phyloP scores from a whole-genome alignment of 2,113 vertebrate genomes.

The Indicator indicator region DNA sequence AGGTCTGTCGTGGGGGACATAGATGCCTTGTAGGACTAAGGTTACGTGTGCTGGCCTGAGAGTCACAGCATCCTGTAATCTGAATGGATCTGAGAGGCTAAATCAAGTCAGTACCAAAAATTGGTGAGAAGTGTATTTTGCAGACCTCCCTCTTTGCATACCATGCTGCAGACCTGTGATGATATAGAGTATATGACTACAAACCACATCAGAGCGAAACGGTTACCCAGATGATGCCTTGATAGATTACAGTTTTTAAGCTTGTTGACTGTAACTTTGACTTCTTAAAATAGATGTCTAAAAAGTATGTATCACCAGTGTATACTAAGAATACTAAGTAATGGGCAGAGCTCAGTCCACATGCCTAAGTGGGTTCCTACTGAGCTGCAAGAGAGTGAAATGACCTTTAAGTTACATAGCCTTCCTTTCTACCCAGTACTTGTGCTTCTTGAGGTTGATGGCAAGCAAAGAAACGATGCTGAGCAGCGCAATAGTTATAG shows the following conservation, averaged over 20 bases:
- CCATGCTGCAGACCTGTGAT: not conserved
- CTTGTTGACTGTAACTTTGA: not conserved
- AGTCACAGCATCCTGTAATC: not conserved
- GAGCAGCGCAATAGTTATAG: not conserved
- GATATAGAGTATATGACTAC: not conserved
- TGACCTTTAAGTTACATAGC: not conserved
- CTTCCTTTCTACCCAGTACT: not conserved
- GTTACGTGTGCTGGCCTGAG: not conserved
- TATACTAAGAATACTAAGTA: not conserved
- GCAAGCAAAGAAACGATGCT: not conserved
- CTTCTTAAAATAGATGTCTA: not conserved
- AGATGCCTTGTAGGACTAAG: not conserved
- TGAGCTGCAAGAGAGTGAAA: not conserved
- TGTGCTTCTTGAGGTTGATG: not conserved
- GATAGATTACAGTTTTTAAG: not conserved
- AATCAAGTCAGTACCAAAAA: not conserved
- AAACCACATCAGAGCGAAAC: not conserved
- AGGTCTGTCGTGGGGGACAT: not conserved
- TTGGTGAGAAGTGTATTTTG: not conserved
- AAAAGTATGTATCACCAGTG: not conserved
- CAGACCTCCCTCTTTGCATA: not conserved
- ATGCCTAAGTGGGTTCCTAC: not conserved
- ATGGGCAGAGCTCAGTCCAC: not conserved
- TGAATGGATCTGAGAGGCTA: not conserved
- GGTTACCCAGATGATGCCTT: not conserved